A percentile compares a stretch with the other conserved stretches of the same genome.
Conservation (phyloP, 2,888 invertebrate species). For the Galeopsomyia nigrocyanea region DNA sequence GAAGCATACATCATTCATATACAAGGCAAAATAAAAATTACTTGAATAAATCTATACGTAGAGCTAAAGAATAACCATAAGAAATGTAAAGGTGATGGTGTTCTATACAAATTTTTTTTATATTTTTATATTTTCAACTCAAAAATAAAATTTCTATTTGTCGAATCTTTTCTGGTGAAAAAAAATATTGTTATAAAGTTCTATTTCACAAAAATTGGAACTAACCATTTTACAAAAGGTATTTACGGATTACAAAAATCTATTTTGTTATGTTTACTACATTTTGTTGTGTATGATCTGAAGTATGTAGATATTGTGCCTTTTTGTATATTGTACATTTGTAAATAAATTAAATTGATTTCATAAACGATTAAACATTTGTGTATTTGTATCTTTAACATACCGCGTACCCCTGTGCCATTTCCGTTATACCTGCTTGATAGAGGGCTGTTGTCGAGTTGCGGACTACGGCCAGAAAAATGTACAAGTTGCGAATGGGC, state of each 20-base stretch:
- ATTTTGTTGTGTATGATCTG: slow-evolving; percentile 64
- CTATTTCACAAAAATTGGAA: slow-evolving; percentile 6
- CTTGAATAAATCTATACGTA: slow-evolving; percentile 14
- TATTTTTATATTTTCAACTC: slow-evolving; percentile 13
- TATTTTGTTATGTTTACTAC: slow-evolving; percentile 59
- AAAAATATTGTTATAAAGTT: slow-evolving; percentile 22
- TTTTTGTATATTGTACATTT: slow-evolving; percentile 68
- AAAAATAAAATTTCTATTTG: slow-evolving; percentile 19
- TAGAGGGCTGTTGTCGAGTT: no score
- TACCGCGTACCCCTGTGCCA: no score
- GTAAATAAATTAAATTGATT: slow-evolving; percentile 62
- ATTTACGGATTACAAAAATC: slow-evolving; percentile 52
- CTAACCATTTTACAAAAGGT: not conserved
- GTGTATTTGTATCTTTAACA: slow-evolving; percentile 10
- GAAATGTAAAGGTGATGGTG: slow-evolving; percentile 29
- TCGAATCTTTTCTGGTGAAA: slow-evolving; percentile 28
- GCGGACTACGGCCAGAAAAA: no score
- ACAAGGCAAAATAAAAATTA: slow-evolving; percentile 27
- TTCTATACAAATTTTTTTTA: slow-evolving; percentile 33
- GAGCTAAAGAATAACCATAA: not conserved
- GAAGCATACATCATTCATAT: slow-evolving; percentile 44
- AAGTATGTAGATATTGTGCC: slow-evolving; percentile 68
- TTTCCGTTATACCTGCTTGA: no score
- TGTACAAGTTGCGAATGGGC: no score
- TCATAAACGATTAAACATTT: slow-evolving; percentile 18